These are phyloP conservation scores for Eucidaris tribuloides DNA, from an alignment of 35 echinoderm and acorn worm species.

Conservation along the genomic window DNA sequence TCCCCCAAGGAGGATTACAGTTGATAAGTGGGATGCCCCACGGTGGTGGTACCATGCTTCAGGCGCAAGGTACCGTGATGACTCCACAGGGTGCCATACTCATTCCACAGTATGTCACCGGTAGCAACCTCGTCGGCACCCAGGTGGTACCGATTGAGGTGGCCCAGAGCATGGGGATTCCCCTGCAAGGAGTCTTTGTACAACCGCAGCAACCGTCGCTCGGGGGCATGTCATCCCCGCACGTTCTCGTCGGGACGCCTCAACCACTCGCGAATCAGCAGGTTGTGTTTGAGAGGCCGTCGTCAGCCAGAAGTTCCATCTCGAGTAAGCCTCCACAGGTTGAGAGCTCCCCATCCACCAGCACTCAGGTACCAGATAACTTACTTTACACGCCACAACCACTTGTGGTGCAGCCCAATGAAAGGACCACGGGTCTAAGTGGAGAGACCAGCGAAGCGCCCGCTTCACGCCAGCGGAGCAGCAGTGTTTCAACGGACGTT, in stretches of 20 bases:
- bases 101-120: conserved; percentile 8
- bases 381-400: neutral
- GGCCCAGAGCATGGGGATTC: conserved; percentile 7
- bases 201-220: conserved; percentile 4
- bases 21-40: neutral
- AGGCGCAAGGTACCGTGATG: neutral
- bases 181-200: neutral
- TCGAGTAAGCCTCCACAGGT: neutral
- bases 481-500: neutral
- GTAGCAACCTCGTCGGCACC: conserved; percentile 5
- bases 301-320: neutral
- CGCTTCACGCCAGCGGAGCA: neutral
- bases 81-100: neutral
- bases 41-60: neutral
- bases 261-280: neutral
- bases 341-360: neutral
- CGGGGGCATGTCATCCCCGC: neutral
- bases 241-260: neutral
- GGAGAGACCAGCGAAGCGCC: neutral
- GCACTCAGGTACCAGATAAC: neutral
- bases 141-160: conserved; percentile 17
- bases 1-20: conserved; percentile 16
- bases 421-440: neutral
- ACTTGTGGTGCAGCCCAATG: neutral
- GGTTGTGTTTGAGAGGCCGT: neutral